Evolutionary conservation across 2,888 invertebrate genomes (phyloP), one percentile per base, ranked within the genome.

Genomic region (Mesorhabditis sp.): DNA sequence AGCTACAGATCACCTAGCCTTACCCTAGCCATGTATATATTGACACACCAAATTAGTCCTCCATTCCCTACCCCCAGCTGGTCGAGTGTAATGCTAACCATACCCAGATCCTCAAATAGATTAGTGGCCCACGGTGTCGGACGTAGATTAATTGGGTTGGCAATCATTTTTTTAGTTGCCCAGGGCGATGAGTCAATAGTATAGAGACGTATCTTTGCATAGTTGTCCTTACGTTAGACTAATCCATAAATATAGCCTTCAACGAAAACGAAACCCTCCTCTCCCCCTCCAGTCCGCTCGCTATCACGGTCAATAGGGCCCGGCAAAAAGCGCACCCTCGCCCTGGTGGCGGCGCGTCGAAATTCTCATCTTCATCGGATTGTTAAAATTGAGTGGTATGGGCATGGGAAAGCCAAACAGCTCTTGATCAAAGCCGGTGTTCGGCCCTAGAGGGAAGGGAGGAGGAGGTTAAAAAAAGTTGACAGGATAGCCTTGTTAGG

Each of bases 321-420:
- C 28, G 28, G 28, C 28, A 28, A 28, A 28, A 28, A 28, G 28
- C 28, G 28, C 28, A 28, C 28, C 28, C 28, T 28, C 28, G 28
- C 28, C 28, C 28, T 28, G 28, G 28, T 13, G 58, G 58, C n/a
- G 58, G 58, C 7, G 58, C 58, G 7, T n/a, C 58, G 58, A 28
- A 28, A 50, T 50, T 50, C 58, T 50, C 58, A 50, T 50, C 10
- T 50, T 50, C 58, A 50, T 50, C 58, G 58, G 58, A 50, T 50
- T 50, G 58, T 50, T 50, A 50, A 50, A 50, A 50, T 50, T 50
- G 58, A 50, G 58, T 50, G 2, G 58, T 13, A 50, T 50, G 58
- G 58, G 10, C 10, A 10, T 50, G 58, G 58, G 58, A 50, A 50
- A 50, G 58, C 58, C 58, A 50, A 50, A 50, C 58, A 50, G 58